Base-by-base conservation (phyloP, 2,888 invertebrate species). In the Pocota personata region DNA sequence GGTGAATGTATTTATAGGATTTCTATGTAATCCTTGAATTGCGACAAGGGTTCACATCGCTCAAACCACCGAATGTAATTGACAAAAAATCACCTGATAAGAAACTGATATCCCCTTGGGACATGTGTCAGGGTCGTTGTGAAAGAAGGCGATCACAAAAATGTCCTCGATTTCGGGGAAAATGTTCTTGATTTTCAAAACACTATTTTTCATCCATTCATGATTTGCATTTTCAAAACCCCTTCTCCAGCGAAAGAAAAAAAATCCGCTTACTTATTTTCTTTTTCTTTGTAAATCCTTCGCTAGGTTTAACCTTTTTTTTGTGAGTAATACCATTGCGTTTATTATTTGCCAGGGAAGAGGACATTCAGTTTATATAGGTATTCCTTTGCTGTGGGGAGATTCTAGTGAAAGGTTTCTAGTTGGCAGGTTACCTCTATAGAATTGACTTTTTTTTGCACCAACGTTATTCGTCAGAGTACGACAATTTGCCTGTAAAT, bases 401-500 rank as follows among this genome's bases (percentile, higher is more conserved):
- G 37, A 52, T 37, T 8, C 8, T 46, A 62, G 40, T 55, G 57
- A 66, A 52, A 50, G 48, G 67, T 48, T 75, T 76, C 43, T 46
- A 21, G 30, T 57, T 69, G 46, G 21, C 52, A 60, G 60, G 27
- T 37, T 69, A 27, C 35, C 60, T 52, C 50, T 8, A 46, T 24
- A 19, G 37, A 32, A 58, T 48, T 66, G 1, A 19, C n/a, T 12
- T 32, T 6, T 46, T 32, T 69, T 43, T 32, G 21, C 35, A 27
- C 16, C 46, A 57, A 64, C 58, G 62, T 66, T 58, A 66, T 66
- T 66, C 43, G 46, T 52, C 30, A 52, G 72, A 14, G 43, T 37
- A 72, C 40, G 60, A 52, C 48, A 76, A 64, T 72, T 82, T 58
- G 50, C 35, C 40, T 67, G 64, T 50, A 72, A 82, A 76, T 82